phyloP scores from a whole-genome alignment of 2,888 invertebrate species.

The Rhimphoctona megacephalus region DNA sequence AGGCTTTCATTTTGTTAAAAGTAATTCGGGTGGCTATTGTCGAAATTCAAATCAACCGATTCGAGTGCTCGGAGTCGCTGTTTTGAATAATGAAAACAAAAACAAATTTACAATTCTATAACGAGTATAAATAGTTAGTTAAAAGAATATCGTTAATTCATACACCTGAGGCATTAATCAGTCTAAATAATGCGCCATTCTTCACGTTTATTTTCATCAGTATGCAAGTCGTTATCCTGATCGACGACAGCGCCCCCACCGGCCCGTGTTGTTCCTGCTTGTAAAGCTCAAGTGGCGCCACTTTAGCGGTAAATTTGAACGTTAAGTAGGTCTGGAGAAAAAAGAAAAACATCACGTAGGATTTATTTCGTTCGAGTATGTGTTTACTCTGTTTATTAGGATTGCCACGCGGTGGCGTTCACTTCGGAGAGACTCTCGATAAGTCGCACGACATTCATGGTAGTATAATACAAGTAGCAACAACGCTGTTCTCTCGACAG shows the following conservation, averaged over 20 bases:
- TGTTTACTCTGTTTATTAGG: neutral
- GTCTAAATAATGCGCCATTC: too few species aligned
- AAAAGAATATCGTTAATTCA: neutral
- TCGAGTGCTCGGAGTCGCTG: too few species aligned
- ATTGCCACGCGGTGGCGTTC: slow-evolving; percentile 21
- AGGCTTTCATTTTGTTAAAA: too few species aligned
- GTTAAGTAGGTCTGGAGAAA: slow-evolving; percentile 1
- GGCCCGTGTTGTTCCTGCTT: neutral
- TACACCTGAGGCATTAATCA: neutral
- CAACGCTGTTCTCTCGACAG: slow-evolving; percentile 16
- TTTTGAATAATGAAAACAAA: too few species aligned
- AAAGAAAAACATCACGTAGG: neutral
- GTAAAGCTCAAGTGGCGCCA: neutral
- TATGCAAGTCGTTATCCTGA: neutral
- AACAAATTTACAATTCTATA: too few species aligned
- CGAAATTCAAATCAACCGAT: too few species aligned
- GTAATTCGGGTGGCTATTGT: too few species aligned
- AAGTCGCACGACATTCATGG: neutral
- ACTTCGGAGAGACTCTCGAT: neutral
- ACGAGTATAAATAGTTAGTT: too few species aligned
- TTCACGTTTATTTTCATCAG: neutral
- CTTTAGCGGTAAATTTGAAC: neutral
- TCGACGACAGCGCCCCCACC: neutral
- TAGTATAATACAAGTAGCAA: slow-evolving; percentile 22
- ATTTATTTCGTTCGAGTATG: neutral